These are phyloP conservation scores for Atta texana DNA, from an alignment of 1,140 invertebrate species.

Conservation along the genomic window DNA sequence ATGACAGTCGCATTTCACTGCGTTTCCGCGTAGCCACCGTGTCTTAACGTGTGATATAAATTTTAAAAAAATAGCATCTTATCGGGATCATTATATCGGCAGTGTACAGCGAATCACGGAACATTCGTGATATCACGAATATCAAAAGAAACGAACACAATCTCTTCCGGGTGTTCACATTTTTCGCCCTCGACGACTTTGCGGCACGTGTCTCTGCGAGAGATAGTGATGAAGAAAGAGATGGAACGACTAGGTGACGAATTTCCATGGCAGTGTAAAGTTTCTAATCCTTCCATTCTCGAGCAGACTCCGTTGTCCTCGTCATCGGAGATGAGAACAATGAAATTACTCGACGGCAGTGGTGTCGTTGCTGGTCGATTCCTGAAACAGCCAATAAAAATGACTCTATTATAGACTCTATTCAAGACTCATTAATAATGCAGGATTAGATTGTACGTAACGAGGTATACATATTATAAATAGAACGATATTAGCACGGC, in stretches of 20 bases:
- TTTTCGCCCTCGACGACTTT: constrained; percentile 24
- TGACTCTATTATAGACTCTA: background rate
- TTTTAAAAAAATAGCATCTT: constrained; percentile 32
- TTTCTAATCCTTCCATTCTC: constrained; percentile 59
- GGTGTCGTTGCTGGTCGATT: constrained; percentile 78
- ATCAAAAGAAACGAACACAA: constrained; percentile 36
- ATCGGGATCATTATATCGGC: background rate
- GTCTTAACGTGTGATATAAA: constrained; percentile 24
- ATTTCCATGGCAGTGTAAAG: constrained; percentile 76
- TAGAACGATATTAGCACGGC: background rate
- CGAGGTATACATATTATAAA: background rate
- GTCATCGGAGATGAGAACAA: constrained; percentile 42
- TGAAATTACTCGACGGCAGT: constrained; percentile 76
- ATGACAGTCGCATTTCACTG: background rate
- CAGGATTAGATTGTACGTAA: background rate
- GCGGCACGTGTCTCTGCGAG: constrained; percentile 1
- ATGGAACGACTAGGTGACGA: constrained; percentile 67
- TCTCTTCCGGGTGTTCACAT: background rate
- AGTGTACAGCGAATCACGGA: background rate
- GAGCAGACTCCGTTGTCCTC: constrained; percentile 45
- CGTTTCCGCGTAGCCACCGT: background rate
- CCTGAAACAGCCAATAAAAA: constrained; percentile 77
- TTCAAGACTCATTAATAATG: background rate
- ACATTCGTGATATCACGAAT: background rate
- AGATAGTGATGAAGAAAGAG: constrained; percentile 34